Percentiles rank a stretch among this genome's conserved stretches.
Evolutionary conservation across 1,140 invertebrate species (phyloP).

Genomic region (Drosophila tropicalis): DNA sequence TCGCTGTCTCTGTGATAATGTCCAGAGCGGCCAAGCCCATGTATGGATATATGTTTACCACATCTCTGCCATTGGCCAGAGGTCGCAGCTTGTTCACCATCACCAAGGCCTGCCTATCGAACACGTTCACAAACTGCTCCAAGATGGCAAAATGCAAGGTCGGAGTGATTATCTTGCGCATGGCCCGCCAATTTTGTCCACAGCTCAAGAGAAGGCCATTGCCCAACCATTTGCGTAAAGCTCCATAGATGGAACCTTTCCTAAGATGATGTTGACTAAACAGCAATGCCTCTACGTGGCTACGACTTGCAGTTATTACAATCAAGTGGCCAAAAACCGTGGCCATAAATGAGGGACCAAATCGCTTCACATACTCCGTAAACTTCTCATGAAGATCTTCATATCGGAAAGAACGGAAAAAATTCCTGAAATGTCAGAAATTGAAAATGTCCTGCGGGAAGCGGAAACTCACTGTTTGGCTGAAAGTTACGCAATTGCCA

Average conservation of each 20-base stretch:
- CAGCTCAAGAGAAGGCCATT: slow-evolving; percentile 87
- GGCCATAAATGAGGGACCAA: slow-evolving; percentile 85
- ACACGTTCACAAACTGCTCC: slow-evolving; percentile 89
- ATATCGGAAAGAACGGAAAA: too few relatives aligned
- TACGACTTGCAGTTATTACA: slow-evolving; percentile 82
- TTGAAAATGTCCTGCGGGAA: background rate
- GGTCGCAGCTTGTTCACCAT: slow-evolving; percentile 86
- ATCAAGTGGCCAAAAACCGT: slow-evolving; percentile 83
- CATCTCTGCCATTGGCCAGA: slow-evolving; percentile 76
- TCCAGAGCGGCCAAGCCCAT: slow-evolving; percentile 61
- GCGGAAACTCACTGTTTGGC: slow-evolving; percentile 64
- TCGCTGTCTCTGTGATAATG: slow-evolving; percentile 88
- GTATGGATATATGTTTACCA: slow-evolving; percentile 48
- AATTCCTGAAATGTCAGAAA: too few relatives aligned
- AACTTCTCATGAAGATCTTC: slow-evolving; percentile 70
- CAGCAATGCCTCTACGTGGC: slow-evolving; percentile 59
- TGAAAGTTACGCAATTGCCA: slow-evolving; percentile 69
- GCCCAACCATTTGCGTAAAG: slow-evolving; percentile 86
- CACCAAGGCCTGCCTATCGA: slow-evolving; percentile 88
- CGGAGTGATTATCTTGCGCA: slow-evolving; percentile 87
- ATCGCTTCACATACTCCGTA: slow-evolving; percentile 56
- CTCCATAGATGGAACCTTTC: slow-evolving; percentile 75
- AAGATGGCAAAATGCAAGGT: slow-evolving; percentile 92
- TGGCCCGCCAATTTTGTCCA: slow-evolving; percentile 60
- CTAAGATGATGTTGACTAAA: slow-evolving; percentile 63